Percentiles rank a stretch among this genome's conserved stretches.
Conservation (phyloP, 2,888 invertebrate species). For the Esperia sulphurella region DNA sequence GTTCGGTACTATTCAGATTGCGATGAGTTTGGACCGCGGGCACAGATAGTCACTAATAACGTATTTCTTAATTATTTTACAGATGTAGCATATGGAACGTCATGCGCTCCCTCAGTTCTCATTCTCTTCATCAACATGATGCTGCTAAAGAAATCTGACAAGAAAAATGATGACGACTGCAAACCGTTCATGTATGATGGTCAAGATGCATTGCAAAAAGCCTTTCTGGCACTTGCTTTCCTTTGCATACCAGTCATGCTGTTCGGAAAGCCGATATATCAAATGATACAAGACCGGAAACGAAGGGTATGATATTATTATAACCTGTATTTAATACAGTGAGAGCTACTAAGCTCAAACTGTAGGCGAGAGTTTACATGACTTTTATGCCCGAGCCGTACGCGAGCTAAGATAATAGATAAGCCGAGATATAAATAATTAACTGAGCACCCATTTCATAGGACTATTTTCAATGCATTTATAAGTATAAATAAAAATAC, state of each 20-base stretch:
- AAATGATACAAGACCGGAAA: slow-evolving; percentile 67
- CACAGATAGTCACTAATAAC: no score
- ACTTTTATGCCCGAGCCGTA: no score
- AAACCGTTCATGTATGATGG: slow-evolving; percentile 79
- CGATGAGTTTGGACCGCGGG: no score
- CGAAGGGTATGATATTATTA: slow-evolving; percentile 49
- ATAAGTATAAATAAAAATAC: no score
- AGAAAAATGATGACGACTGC: slow-evolving; percentile 56
- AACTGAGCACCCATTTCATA: no score
- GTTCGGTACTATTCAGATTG: no score
- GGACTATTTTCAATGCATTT: no score
- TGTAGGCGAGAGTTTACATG: no score
- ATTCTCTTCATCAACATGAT: slow-evolving; percentile 92
- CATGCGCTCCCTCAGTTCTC: slow-evolving; percentile 87
- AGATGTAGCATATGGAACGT: slow-evolving; percentile 66
- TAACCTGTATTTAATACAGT: no score
- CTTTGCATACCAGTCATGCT: slow-evolving; percentile 88
- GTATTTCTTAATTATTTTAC: slow-evolving; percentile 14
- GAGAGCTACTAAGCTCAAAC: no score
- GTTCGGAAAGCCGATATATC: slow-evolving; percentile 86
- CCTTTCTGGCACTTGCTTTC: slow-evolving; percentile 82
- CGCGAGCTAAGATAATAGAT: no score
- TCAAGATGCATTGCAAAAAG: slow-evolving; percentile 80
- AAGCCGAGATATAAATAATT: no score
- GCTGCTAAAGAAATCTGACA: slow-evolving; percentile 73